Conservation (phyloP, 2,797 vertebrate species). For the Melopsittacus undulatus region DNA sequence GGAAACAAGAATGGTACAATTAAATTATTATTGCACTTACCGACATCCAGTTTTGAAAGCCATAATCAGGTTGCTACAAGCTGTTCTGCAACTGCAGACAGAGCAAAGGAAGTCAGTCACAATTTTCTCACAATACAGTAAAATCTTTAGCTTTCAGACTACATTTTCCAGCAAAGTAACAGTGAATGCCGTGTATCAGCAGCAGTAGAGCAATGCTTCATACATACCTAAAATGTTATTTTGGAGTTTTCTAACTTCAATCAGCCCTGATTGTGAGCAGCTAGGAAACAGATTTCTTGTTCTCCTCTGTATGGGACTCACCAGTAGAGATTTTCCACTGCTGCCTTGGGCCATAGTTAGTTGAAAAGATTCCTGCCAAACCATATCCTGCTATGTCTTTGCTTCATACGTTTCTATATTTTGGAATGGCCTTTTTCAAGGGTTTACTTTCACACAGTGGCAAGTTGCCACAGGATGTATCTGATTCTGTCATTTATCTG, state of each 20-base stretch:
- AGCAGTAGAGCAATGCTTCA: background rate
- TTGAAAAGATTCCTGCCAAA: background rate
- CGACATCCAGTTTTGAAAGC: conserved; percentile 1
- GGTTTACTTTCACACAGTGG: background rate
- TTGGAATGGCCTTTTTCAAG: background rate
- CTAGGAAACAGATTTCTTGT: background rate
- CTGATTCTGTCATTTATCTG: conserved; percentile 33
- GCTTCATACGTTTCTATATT: background rate
- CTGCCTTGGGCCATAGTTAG: background rate
- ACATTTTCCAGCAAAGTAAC: background rate
- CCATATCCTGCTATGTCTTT: background rate
- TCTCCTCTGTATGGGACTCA: background rate
- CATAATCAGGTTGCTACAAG: background rate
- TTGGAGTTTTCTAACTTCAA: background rate
- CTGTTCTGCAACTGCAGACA: background rate
- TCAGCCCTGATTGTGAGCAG: background rate
- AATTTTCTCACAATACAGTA: background rate
- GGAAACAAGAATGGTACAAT: background rate
- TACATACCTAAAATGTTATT: rapidly evolving
- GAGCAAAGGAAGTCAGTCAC: background rate
- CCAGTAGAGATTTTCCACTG: background rate
- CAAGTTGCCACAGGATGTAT: background rate
- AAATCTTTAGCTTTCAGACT: background rate
- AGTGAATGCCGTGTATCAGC: background rate
- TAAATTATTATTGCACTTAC: conserved; percentile 5